Evolutionary conservation across 2,888 invertebrate genomes (phyloP).

Genomic region (Parthenolecanium corni): DNA sequence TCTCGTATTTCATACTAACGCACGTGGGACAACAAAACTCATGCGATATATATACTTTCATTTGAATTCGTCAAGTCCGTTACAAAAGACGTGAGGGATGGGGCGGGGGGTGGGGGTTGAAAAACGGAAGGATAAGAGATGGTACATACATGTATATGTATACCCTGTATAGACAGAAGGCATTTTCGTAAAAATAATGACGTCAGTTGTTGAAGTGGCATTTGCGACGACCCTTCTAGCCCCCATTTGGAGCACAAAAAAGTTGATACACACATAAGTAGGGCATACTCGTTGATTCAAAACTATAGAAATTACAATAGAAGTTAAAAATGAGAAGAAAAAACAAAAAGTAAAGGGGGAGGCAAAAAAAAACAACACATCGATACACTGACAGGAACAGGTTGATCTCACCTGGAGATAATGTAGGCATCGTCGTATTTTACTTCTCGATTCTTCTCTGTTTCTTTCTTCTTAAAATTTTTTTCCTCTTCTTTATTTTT

Average conservation of each 20-base stretch:
- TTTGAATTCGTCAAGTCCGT: slow-evolving; percentile 11
- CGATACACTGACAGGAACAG: slow-evolving; percentile 25
- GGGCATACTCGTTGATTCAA: slow-evolving; percentile 26
- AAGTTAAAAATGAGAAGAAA: too few species aligned
- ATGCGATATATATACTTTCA: too few species aligned
- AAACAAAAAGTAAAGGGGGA: not conserved
- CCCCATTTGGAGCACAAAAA: not conserved
- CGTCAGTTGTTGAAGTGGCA: slow-evolving; percentile 19
- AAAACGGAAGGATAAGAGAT: slow-evolving; percentile 20
- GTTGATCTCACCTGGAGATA: slow-evolving; percentile 28
- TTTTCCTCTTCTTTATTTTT: not conserved
- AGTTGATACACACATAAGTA: slow-evolving; percentile 4
- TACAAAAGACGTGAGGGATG: not conserved
- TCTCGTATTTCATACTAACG: too few species aligned
- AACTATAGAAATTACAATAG: slow-evolving; percentile 21
- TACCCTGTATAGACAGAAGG: slow-evolving; percentile 18
- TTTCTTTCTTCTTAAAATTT: slow-evolving; percentile 8
- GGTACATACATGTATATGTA: too few species aligned
- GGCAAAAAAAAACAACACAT: not conserved
- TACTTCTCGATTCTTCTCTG: not conserved
- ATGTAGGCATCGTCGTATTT: slow-evolving; percentile 1
- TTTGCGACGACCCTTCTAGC: not conserved
- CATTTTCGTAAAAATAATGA: slow-evolving; percentile 3
- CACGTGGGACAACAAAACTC: too few species aligned
- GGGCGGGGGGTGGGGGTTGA: too few species aligned